phyloP scores from a whole-genome alignment of 1,140 invertebrate species.

The Calephelis nemesis region DNA sequence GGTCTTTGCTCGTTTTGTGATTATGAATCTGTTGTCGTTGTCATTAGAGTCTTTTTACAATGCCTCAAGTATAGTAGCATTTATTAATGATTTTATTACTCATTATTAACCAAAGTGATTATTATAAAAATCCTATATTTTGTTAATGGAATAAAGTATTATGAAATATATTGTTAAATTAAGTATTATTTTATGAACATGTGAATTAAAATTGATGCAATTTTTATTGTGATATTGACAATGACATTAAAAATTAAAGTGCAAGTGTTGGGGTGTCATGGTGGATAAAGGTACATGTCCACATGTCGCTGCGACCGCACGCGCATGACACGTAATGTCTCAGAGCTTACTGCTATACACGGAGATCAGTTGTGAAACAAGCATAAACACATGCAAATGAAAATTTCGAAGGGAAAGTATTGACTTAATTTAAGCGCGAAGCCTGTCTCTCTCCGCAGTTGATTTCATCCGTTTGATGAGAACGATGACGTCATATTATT shows the following conservation, averaged over 20 bases:
- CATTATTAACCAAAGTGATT: constrained; percentile 11
- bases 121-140: constrained; percentile 15
- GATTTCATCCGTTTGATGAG: too few relatives aligned
- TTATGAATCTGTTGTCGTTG: too few relatives aligned
- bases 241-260: background rate
- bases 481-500: too few relatives aligned
- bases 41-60: too few relatives aligned
- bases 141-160: constrained; percentile 15
- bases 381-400: too few relatives aligned
- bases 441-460: too few relatives aligned
- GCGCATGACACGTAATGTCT: background rate
- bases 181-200: constrained; percentile 1
- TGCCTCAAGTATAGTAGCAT: background rate
- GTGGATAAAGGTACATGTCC: background rate
- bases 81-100: constrained; percentile 16
- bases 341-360: too few relatives aligned
- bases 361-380: too few relatives aligned
- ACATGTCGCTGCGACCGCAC: background rate
- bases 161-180: constrained; percentile 11
- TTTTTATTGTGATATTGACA: constrained; percentile 12
- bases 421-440: too few relatives aligned
- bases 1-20: too few relatives aligned
- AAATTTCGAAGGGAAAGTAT: too few relatives aligned
- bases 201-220: constrained; percentile 2
- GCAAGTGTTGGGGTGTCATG: background rate